Percentiles rank a stretch among this genome's conserved stretches.
Conservation (phyloP, 2,888 invertebrate species). For the Synergus gifuensis region DNA sequence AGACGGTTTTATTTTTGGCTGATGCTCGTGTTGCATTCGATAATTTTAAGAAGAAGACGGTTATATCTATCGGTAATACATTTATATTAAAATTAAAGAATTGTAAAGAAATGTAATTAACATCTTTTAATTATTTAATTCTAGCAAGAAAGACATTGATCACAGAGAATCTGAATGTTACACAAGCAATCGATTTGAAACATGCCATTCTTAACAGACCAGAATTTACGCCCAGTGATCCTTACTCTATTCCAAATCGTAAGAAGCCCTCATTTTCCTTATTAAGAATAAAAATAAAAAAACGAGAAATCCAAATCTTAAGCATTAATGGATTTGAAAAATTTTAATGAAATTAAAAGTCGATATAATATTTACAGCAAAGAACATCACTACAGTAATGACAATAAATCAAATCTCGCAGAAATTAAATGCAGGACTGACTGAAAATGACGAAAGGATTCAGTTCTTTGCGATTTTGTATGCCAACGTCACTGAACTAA, state of each 20-base stretch:
- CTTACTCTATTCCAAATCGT: slow-evolving; percentile 72
- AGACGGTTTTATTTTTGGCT: slow-evolving; percentile 86
- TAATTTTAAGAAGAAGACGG: slow-evolving; percentile 69
- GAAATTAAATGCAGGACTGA: slow-evolving; percentile 71
- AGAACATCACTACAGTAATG: slow-evolving; percentile 81
- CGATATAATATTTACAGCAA: slow-evolving; percentile 73
- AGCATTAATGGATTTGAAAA: neutral
- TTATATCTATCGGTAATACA: slow-evolving; percentile 62
- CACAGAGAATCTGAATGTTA: slow-evolving; percentile 86
- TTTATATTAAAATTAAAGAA: neutral
- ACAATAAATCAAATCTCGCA: slow-evolving; percentile 81
- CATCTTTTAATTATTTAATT: slow-evolving; percentile 42
- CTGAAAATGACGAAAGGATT: slow-evolving; percentile 73
- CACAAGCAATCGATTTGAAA: slow-evolving; percentile 81
- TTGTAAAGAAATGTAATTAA: neutral
- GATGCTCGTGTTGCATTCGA: slow-evolving; percentile 82
- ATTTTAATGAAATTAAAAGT: slow-evolving; percentile 28
- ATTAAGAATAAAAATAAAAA: neutral
- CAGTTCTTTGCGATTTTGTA: slow-evolving; percentile 86
- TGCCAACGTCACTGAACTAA: slow-evolving; percentile 84
- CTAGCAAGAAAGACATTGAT: slow-evolving; percentile 80
- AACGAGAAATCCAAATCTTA: neutral
- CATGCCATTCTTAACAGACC: slow-evolving; percentile 56
- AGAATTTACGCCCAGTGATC: slow-evolving; percentile 62
- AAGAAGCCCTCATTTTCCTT: slow-evolving; percentile 44